phyloP scores from a whole-genome alignment of 2,797 vertebrate species.

The Liparis tanakae region DNA sequence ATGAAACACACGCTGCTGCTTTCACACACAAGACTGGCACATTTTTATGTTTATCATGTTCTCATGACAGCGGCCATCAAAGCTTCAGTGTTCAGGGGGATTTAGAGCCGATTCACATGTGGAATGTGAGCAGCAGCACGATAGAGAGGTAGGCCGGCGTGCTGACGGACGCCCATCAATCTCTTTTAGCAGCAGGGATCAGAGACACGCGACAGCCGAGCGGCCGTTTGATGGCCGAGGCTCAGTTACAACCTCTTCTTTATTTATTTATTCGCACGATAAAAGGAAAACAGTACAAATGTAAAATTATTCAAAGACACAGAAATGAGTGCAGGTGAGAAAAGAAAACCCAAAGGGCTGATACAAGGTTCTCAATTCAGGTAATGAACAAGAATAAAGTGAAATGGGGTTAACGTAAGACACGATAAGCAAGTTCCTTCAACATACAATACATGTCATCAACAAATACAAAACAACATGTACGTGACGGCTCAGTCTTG shows the following conservation, averaged over 20 bases:
- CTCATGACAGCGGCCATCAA: constrained; percentile 30
- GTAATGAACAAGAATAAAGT: no score
- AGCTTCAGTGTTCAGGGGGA: constrained; percentile 14
- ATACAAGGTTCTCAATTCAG: no score
- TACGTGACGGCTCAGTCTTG: no score
- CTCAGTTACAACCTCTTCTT: neutral
- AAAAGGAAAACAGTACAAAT: no score
- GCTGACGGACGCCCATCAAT: constrained; percentile 36
- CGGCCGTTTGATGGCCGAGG: constrained; percentile 21
- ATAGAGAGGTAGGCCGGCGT: neutral
- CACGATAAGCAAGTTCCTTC: no score
- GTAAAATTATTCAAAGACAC: no score
- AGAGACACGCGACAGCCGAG: constrained; percentile 1
- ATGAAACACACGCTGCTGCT: constrained; percentile 33
- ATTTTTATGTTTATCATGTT: constrained; percentile 22
- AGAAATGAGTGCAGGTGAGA: no score
- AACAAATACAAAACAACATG: no score
- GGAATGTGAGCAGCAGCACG: constrained; percentile 39
- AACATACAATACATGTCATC: no score
- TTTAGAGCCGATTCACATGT: constrained; percentile 24
- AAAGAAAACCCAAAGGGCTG: no score
- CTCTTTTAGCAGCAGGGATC: constrained; percentile 16
- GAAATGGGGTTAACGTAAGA: no score
- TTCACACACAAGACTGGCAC: constrained; percentile 30
- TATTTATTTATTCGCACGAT: no score